Evolutionary conservation across 2,113 vertebrate genomes (phyloP), one percentile per base, ranked within the genome.

Genomic region (Periophthalmodon schlosseri): DNA sequence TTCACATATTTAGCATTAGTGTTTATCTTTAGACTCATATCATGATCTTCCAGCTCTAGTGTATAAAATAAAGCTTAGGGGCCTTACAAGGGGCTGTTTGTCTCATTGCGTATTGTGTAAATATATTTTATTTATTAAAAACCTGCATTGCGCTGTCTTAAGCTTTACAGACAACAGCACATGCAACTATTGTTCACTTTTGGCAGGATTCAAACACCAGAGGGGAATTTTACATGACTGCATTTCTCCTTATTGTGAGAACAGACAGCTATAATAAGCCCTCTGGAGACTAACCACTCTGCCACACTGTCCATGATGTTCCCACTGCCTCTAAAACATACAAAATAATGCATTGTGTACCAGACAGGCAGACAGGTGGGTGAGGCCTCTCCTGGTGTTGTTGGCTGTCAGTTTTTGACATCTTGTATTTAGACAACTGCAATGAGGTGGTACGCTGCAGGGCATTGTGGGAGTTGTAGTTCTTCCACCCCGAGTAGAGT

Each of bases 401-500:
- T 28, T 61, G n/a, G 44, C 68, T 80, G 76, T 84, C 75, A 70
- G 64, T 33, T 1, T 58, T 63, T 75, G 71, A 79, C 58, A 64
- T 23, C 47, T 77, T 75, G 56, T 76, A 33, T 63, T 82, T 69
- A 67, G 69, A 75, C 75, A 60, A 74, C 68, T 68, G 52, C 56
- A 68, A 21, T 76, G 63, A n/a, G 3, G 23, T 33, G 74, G 24
- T 76, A 13, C 57, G 79, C 78, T 84, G 73, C 75, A 60, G 84
- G 83, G 70, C 77, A 79, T 81, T 70, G 12, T 79, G 83, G 74
- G 69, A 65, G 87, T 82, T 84, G 76, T 70, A 70, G 67, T 68
- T 24, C 81, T 64, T 58, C 68, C 58, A 36, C 68, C 73, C 50
- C 33, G 68, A 73, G 23, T 70, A 36, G 36, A 70, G 76, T 58